Evolutionary conservation across 64 coral and sea anemone genomes (phyloP).

Genomic region (Actinia equina): DNA sequence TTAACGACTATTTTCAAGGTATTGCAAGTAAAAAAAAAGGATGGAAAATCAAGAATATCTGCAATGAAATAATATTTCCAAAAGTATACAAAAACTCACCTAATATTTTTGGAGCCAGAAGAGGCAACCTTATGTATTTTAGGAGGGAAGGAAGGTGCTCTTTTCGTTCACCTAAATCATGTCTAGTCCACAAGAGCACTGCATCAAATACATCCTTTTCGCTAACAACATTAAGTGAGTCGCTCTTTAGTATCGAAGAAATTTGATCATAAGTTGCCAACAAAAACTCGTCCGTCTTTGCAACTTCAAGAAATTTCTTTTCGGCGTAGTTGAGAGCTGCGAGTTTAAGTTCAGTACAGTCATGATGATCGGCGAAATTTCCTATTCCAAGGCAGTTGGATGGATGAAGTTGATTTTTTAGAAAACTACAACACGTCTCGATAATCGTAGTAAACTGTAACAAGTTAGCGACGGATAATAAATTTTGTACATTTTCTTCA

Average conservation of each 20-base stretch:
- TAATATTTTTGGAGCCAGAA: slow-evolving; percentile 86
- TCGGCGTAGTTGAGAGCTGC: slow-evolving; percentile 76
- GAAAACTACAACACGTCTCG: slow-evolving; percentile 84
- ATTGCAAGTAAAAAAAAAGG: no score
- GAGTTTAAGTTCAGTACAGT: slow-evolving; percentile 59
- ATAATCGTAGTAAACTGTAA: slow-evolving; percentile 89
- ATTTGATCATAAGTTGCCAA: slow-evolving; percentile 79
- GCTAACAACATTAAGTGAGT: slow-evolving; percentile 76
- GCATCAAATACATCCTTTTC: slow-evolving; percentile 97
- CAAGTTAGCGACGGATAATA: slow-evolving; percentile 80
- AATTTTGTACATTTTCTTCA: slow-evolving; percentile 85
- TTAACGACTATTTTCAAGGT: no score
- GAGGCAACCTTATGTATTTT: slow-evolving; percentile 63
- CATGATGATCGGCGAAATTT: slow-evolving; percentile 91
- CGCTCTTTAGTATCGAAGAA: slow-evolving; percentile 71
- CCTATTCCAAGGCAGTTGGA: slow-evolving; percentile 93
- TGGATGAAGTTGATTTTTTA: slow-evolving; percentile 88
- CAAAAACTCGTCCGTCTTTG: slow-evolving; percentile 86
- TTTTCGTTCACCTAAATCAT: slow-evolving; percentile 49
- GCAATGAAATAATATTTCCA: no score
- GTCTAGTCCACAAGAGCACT: slow-evolving; percentile 64
- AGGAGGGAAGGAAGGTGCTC: slow-evolving; percentile 68
- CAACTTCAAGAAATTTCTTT: slow-evolving; percentile 89
- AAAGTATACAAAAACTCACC: slow-evolving; percentile 48
- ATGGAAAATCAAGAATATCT: no score